Percentiles rank a stretch among this genome's conserved stretches.
These are phyloP conservation scores for Clanis bilineata DNA, from an alignment of 2,888 invertebrate species.

Conservation along the genomic window DNA sequence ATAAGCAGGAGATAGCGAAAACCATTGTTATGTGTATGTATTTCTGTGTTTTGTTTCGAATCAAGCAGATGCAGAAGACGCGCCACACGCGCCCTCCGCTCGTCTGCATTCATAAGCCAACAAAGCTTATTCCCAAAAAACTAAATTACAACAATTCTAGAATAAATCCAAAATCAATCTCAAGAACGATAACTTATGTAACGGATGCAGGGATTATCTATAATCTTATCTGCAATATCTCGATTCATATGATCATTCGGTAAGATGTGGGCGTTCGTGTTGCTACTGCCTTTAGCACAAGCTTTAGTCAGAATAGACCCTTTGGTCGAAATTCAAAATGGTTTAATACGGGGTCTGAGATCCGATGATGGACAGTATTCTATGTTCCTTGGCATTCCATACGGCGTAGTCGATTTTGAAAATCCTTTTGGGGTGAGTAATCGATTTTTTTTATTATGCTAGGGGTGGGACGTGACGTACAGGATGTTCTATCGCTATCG, in stretches of 20 bases:
- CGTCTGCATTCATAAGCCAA: too few species aligned
- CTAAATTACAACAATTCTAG: background rate
- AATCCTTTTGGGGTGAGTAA: conserved; percentile 40
- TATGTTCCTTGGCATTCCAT: conserved; percentile 40
- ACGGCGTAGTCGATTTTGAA: conserved; percentile 32
- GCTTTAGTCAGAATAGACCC: conserved; percentile 12
- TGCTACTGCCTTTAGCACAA: background rate
- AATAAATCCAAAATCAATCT: background rate
- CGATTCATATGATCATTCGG: background rate
- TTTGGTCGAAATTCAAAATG: conserved; percentile 20
- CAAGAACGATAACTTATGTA: conserved; percentile 8
- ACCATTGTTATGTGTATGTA: too few species aligned
- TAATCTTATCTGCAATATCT: conserved; percentile 8
- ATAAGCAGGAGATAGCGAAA: too few species aligned
- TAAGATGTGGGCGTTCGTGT: background rate
- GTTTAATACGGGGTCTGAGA: conserved; percentile 22
- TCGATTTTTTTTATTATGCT: background rate
- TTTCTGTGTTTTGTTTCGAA: too few species aligned
- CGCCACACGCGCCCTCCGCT: too few species aligned
- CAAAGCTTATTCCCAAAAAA: background rate
- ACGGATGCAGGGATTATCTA: background rate
- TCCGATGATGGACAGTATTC: conserved; percentile 26
- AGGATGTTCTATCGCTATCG: too few species aligned
- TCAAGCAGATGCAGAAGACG: too few species aligned
- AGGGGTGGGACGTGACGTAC: too few species aligned